Base-by-base conservation (phyloP, 1,140 invertebrate genomes). In the Caenorhabditis remanei region DNA sequence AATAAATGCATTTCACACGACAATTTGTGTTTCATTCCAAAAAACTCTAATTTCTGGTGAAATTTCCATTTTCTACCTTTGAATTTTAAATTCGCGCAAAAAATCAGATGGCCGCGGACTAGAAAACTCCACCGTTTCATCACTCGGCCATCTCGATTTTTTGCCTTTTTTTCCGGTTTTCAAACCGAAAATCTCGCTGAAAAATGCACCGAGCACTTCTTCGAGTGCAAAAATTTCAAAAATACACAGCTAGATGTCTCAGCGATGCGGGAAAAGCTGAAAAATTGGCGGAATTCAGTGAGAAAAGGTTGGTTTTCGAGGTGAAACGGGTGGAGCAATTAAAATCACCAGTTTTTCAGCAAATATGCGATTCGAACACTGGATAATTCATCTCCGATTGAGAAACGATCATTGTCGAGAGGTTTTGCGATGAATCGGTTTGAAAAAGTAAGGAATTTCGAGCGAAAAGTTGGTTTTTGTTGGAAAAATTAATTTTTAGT, bases 381-480 rank as follows among this genome's bases (percentile, higher is more conserved):
- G 46, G 71, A 79, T 53, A 79, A 79, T 14, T 50, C 71, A 19
- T 5, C 46, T 46, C 46, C 71, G 3, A 79, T 92, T 46, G 91
- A 93, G 83, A 93, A 92, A 71, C 75, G 85, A n/a, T 92, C 91
- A 16, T 58, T 92, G 16, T 89, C 86, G 9, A 84, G 91, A 65
- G 91, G 91, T 43, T 55, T 93, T 13, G 83, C 88, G 3, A 50
- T 93, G 46, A 93, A 92, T 83, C 87, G 88, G 56, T 92, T 92
- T 67, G 92, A 92, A 82, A 92, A 93, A 89, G 91, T 93, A 46
- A 32, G 71, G 19, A 21, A 21, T n/a, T n/a, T n/a, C 11, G 8
- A 19, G 19, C 0, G 4, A n/a, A 58, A 58, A 21, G 3, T n/a
- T 0, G 4, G n/a, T 8, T 58, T 58, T 58, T n/a, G 4, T 11